Evolutionary conservation across 2,113 vertebrate genomes (phyloP).

Genomic region (Micromys minutus): DNA sequence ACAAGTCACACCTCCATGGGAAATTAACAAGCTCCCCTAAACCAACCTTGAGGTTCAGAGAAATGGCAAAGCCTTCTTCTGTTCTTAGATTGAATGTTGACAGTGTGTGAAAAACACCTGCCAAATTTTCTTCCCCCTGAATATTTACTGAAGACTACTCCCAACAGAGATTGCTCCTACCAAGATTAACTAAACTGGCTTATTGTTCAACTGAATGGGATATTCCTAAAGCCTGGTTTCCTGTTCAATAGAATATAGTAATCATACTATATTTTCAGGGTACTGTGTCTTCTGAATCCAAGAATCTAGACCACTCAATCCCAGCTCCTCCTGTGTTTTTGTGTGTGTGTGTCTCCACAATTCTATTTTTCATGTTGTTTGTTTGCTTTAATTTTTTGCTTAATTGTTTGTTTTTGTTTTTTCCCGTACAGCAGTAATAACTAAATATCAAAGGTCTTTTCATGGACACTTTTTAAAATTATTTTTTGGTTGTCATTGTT

Average conservation of each 20-base stretch:
- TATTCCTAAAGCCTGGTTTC: not conserved
- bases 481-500: too few species aligned
- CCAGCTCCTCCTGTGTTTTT: not conserved
- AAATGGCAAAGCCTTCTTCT: not conserved
- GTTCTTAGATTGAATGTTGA: not conserved
- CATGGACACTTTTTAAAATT: not conserved
- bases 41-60: not conserved
- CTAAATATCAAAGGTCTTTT: not conserved
- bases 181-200: not conserved
- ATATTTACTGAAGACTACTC: not conserved
- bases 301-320: not conserved
- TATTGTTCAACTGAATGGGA: not conserved
- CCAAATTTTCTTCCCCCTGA: not conserved
- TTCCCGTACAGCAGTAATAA: not conserved
- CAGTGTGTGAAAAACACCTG: not conserved
- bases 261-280: not conserved
- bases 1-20: not conserved
- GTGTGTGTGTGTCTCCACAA: not conserved
- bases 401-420: not conserved
- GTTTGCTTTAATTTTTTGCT: not conserved
- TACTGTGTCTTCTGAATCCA: not conserved
- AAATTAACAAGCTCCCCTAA: not conserved
- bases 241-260: not conserved
- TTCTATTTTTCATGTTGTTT: not conserved
- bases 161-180: not conserved